Evolutionary conservation across 2,888 invertebrate genomes (phyloP).

Genomic region (Dasysyrphus tricinctus): DNA sequence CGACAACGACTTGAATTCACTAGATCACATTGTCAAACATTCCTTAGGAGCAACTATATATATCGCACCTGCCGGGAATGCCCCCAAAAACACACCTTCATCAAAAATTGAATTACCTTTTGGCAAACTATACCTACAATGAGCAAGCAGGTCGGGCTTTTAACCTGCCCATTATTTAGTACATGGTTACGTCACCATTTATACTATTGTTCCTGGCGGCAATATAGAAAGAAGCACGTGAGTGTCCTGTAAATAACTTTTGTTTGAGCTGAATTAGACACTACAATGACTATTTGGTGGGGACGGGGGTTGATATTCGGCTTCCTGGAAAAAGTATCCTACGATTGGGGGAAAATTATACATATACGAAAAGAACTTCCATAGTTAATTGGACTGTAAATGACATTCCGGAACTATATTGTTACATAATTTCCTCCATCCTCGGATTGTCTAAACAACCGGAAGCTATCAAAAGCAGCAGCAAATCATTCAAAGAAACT

Average conservation of each 20-base stretch:
- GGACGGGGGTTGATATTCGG: neutral
- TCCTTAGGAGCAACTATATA: neutral
- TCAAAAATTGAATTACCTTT: constrained; percentile 60
- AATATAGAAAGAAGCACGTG: constrained; percentile 4
- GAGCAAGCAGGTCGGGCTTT: constrained; percentile 40
- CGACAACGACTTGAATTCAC: constrained; percentile 9
- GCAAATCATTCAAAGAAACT: constrained; percentile 21
- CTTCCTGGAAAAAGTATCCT: neutral
- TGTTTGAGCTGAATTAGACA: constrained; percentile 47
- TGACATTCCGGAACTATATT: constrained; percentile 50
- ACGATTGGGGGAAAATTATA: neutral
- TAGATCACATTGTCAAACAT: constrained; percentile 43
- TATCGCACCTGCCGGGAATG: neutral
- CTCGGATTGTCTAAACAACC: neutral
- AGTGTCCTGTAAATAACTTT: constrained; percentile 32
- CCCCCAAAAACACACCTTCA: constrained; percentile 43
- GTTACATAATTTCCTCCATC: constrained; percentile 36
- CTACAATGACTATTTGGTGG: neutral
- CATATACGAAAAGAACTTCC: neutral
- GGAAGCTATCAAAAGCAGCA: constrained; percentile 44
- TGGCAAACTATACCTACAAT: constrained; percentile 4
- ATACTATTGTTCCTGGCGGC: neutral
- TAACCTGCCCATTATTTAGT: constrained; percentile 58
- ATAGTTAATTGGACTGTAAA: constrained; percentile 56
- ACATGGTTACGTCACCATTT: constrained; percentile 58